Conservation (phyloP, 2,888 invertebrate genomes). For the Eupithecia exiguata region DNA sequence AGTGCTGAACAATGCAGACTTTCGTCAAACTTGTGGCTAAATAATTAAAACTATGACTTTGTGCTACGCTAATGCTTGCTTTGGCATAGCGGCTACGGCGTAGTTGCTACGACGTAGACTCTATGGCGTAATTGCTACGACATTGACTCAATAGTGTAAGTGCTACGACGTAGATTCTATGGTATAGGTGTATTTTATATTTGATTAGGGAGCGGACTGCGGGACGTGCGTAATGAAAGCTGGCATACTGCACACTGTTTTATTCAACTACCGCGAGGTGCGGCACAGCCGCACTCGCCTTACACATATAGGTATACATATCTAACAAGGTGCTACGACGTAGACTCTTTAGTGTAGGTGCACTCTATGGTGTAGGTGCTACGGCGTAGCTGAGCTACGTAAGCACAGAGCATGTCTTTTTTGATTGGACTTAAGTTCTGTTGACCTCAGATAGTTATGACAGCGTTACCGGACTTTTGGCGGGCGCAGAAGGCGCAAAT, state of each 20-base stretch:
- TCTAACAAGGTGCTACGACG: neutral
- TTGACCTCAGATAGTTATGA: too few relatives aligned
- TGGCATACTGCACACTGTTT: too few relatives aligned
- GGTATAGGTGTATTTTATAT: too few relatives aligned
- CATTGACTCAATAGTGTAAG: slow-evolving; percentile 9
- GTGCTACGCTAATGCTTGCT: slow-evolving; percentile 6
- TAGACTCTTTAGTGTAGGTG: neutral
- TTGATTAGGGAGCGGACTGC: too few relatives aligned
- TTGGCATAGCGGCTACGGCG: slow-evolving; percentile 9
- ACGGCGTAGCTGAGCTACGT: neutral
- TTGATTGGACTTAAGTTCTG: too few relatives aligned
- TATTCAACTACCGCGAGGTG: too few relatives aligned
- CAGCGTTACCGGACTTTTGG: too few relatives aligned
- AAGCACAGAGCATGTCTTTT: neutral
- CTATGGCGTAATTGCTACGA: neutral
- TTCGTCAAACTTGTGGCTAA: slow-evolving; percentile 13
- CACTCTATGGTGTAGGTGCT: neutral
- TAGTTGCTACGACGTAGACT: neutral
- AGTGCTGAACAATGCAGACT: neutral
- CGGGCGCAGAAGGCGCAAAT: too few relatives aligned
- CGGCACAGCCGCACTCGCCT: too few relatives aligned
- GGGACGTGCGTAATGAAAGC: too few relatives aligned
- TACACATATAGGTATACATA: too few relatives aligned
- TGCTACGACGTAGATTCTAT: neutral
- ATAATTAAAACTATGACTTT: slow-evolving; percentile 22